Conservation (phyloP, 2,797 vertebrate species). For the Hafferia zeledoni region DNA sequence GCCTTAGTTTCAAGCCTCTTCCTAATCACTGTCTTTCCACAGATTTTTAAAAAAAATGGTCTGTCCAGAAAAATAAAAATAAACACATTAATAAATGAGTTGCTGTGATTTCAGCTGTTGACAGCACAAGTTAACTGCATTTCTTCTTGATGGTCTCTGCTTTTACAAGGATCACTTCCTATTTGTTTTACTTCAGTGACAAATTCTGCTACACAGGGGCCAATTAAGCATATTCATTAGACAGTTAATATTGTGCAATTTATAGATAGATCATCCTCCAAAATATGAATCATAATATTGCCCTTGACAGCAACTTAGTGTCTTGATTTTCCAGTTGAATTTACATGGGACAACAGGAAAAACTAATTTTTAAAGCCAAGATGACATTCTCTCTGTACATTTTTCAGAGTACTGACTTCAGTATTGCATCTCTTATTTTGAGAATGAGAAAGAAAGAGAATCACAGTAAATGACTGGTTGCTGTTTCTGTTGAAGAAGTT, state of each 20-base stretch:
- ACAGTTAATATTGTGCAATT: background rate
- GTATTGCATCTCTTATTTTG: background rate
- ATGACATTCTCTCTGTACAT: background rate
- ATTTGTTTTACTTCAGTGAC: background rate
- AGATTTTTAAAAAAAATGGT: background rate
- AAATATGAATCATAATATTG: background rate
- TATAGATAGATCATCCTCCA: background rate
- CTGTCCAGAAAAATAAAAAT: background rate
- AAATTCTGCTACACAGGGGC: background rate
- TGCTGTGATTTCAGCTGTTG: background rate
- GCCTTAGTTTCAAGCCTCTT: background rate
- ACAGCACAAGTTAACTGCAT: background rate
- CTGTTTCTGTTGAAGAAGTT: background rate
- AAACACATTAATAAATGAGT: background rate
- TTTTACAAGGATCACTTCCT: background rate
- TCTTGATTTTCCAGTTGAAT: background rate
- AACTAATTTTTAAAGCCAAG: background rate
- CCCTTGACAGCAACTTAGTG: background rate
- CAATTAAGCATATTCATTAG: background rate
- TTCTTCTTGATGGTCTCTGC: background rate
- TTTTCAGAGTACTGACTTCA: background rate
- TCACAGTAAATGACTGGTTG: background rate
- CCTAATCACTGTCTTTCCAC: background rate
- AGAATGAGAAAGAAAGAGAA: background rate
- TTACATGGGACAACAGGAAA: background rate